phyloP scores from a whole-genome alignment of 2,888 invertebrate genomes.

The Hermodice carunculata region DNA sequence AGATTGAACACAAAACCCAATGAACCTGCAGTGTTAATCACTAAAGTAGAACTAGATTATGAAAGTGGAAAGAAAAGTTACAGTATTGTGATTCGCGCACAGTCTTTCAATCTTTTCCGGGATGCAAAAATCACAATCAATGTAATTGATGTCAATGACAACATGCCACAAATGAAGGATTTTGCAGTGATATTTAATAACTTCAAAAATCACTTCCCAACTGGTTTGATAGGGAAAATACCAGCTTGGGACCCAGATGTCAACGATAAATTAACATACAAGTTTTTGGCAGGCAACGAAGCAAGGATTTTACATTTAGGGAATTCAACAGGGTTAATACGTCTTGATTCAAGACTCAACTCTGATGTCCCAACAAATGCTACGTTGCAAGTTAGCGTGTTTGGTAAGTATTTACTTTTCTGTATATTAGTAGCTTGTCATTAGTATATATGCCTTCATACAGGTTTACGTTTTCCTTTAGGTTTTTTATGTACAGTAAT shows the following conservation, averaged over 20 bases:
- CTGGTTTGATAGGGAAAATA: slow-evolving; percentile 89
- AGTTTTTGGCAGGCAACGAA: slow-evolving; percentile 91
- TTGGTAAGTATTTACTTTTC: slow-evolving; percentile 73
- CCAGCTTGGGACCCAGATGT: slow-evolving; percentile 97
- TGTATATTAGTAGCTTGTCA: too few relatives aligned
- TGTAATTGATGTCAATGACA: slow-evolving; percentile 94
- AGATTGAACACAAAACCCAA: slow-evolving; percentile 64
- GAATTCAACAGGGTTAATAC: slow-evolving; percentile 85
- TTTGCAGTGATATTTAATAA: slow-evolving; percentile 96
- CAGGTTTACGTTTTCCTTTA: too few relatives aligned
- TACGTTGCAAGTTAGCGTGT: slow-evolving; percentile 92
- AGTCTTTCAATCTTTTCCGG: slow-evolving; percentile 89
- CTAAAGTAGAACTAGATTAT: slow-evolving; percentile 93
- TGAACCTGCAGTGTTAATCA: slow-evolving; percentile 85
- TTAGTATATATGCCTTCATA: too few relatives aligned
- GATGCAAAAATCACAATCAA: slow-evolving; percentile 90
- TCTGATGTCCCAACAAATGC: slow-evolving; percentile 95
- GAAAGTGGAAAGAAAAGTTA: slow-evolving; percentile 94
- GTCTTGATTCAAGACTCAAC: slow-evolving; percentile 90
- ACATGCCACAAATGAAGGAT: slow-evolving; percentile 90
- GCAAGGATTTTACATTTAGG: slow-evolving; percentile 90
- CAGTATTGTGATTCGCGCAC: slow-evolving; percentile 87
- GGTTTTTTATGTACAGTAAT: too few relatives aligned
- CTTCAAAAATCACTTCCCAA: slow-evolving; percentile 92
- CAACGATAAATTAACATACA: slow-evolving; percentile 78